Evolutionary conservation across 64 coral and sea anemone species (phyloP).

Genomic region (Trachythela sp.): DNA sequence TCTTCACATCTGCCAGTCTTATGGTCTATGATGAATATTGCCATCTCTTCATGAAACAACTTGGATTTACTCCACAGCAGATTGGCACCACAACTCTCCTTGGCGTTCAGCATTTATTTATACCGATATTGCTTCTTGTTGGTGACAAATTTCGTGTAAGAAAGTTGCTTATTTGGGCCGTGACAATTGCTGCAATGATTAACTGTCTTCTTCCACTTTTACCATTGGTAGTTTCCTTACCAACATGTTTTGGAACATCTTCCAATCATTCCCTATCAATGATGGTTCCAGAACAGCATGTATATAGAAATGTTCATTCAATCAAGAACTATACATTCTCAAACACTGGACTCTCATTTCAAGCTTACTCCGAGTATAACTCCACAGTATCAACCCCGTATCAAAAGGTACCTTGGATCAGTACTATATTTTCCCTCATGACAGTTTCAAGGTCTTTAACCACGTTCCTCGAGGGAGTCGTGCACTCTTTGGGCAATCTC

Average conservation of each 20-base stretch:
- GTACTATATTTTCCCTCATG: background rate
- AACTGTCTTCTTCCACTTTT: background rate
- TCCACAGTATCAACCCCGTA: too few relatives aligned
- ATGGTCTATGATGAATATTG: background rate
- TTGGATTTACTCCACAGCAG: background rate
- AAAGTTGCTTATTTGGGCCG: background rate
- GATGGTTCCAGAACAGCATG: too few relatives aligned
- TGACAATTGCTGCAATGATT: background rate
- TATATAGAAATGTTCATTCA: too few relatives aligned
- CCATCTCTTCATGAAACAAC: background rate
- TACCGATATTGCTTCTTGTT: background rate
- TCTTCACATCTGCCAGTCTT: background rate
- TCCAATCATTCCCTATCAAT: background rate
- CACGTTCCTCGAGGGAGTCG: background rate
- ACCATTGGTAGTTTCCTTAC: background rate
- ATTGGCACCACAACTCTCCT: background rate
- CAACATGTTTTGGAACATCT: background rate
- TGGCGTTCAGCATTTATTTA: background rate
- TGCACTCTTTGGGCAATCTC: background rate
- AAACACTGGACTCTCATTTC: background rate
- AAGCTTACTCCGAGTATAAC: background rate
- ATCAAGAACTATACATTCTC: too few relatives aligned
- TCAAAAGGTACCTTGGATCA: constrained; percentile 15
- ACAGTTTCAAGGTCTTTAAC: background rate
- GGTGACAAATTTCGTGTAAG: background rate